phyloP scores from a whole-genome alignment of 2,113 vertebrate species.

The Hassar affinis region DNA sequence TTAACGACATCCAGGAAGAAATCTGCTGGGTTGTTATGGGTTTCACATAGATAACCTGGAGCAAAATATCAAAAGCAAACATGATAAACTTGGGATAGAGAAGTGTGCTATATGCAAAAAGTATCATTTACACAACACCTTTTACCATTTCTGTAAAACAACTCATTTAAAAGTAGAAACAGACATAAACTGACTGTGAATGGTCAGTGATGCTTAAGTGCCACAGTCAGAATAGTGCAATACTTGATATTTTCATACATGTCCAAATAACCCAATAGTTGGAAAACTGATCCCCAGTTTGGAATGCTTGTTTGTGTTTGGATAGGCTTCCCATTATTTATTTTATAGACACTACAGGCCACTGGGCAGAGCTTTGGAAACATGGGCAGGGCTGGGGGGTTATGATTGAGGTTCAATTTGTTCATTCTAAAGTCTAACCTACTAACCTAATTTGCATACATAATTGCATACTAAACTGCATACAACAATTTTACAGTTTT shows the following conservation, averaged over 20 bases:
- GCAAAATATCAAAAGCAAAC: slow-evolving; percentile 27
- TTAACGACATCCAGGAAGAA: slow-evolving; percentile 94
- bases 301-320: too few species aligned
- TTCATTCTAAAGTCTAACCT: too few species aligned
- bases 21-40: slow-evolving; percentile 93
- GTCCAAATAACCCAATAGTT: background rate
- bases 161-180: background rate
- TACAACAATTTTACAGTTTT: too few species aligned
- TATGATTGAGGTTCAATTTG: too few species aligned
- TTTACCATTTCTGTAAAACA: background rate
- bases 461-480: too few species aligned
- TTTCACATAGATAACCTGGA: slow-evolving; percentile 83
- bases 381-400: too few species aligned
- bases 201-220: background rate
- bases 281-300: too few species aligned
- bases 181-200: background rate
- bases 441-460: too few species aligned
- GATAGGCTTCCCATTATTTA: background rate
- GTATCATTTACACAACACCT: background rate
- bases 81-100: background rate
- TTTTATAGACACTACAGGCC: background rate
- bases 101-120: background rate
- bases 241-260: background rate
- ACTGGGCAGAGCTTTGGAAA: background rate
- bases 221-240: background rate